Evolutionary conservation across 1,140 invertebrate species (phyloP), one percentile per base, ranked within the genome.

Genomic region (Caenorhabditis latens): DNA sequence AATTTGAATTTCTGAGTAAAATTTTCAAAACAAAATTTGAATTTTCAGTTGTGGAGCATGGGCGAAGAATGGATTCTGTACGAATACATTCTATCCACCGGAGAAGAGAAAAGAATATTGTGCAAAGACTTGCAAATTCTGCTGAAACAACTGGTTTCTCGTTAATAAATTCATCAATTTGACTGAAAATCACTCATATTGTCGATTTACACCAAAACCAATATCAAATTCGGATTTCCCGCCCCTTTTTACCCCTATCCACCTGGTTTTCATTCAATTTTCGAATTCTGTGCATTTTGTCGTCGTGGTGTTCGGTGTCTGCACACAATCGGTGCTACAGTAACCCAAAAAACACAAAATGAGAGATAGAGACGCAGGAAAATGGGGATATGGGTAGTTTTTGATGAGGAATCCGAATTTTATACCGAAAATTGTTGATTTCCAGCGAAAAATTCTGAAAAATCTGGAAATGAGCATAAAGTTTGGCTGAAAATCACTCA

Each of bases 81-180:
- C 71, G 13, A 79, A 79, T 46, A 79, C 71, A n/a, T 79, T 79
- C 21, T 79, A 79, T 53, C 71, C 71, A 79, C 71, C 46, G 71
- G 71, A 79, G 46, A 50, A 79, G 46, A 79, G 71, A 50, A 79
- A 79, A 11, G 46, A 79, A n/a, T 79, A 79, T 46, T 79, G 71
- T 79, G 71, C 71, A 1, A 79, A 79, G 46, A 79, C 71, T 24
- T 79, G 71, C 24, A 79, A 50, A 50, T 50, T 24, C 9, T 79
- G 71, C n/a, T 79, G n/a, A n/a, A n/a, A 50, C 24, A 53, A 63
- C 24, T 9, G 55, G 6, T 43, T 14, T 79, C 42, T 3, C 6
- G 2, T n/a, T 48, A 75, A 75, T 75, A 21, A 75, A 75, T 75
- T 75, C 0, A 16, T 46, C 11, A 75, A 19, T 75, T 2, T 53